phyloP scores from a whole-genome alignment of 2,113 vertebrate genomes.

The Equus przewalskii region DNA sequence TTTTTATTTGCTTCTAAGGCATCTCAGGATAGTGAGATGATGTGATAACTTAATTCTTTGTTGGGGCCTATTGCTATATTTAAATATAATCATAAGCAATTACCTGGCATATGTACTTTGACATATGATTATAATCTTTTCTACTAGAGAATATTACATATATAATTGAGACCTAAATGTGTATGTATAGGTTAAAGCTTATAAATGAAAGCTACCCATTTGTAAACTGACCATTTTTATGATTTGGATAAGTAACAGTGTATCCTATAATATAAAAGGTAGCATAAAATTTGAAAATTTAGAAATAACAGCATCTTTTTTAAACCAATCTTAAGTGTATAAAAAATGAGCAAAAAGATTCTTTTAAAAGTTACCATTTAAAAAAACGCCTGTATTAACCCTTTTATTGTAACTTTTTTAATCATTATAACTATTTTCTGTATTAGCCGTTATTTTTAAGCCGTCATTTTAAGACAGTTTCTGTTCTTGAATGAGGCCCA shows the following conservation, averaged over 20 bases:
- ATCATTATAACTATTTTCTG: constrained; percentile 6
- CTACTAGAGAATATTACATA: not conserved
- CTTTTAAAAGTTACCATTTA: not conserved
- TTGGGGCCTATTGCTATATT: constrained; percentile 22
- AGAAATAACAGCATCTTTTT: not conserved
- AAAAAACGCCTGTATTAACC: not conserved
- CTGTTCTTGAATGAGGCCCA: not conserved
- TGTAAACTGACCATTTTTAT: constrained; percentile 24
- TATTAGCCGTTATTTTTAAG: constrained; percentile 32
- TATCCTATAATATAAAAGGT: not conserved
- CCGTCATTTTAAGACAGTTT: constrained; percentile 20
- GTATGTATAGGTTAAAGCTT: not conserved
- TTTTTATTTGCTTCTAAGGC: constrained; percentile 42
- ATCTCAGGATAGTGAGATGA: not conserved
- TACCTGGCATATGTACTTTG: not conserved
- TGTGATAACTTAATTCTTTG: constrained; percentile 21
- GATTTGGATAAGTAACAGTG: not conserved
- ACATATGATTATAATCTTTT: not conserved
- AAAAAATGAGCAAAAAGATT: not conserved
- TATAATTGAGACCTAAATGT: not conserved
- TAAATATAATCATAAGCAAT: not conserved
- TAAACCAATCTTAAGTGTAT: not conserved
- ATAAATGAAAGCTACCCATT: not conserved
- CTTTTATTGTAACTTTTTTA: not conserved
- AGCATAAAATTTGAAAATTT: constrained; percentile 38